Percentiles rank a stretch among this genome's conserved stretches.
phyloP scores from a whole-genome alignment of 2,888 invertebrate genomes.

The Syrphus vitripennis region DNA sequence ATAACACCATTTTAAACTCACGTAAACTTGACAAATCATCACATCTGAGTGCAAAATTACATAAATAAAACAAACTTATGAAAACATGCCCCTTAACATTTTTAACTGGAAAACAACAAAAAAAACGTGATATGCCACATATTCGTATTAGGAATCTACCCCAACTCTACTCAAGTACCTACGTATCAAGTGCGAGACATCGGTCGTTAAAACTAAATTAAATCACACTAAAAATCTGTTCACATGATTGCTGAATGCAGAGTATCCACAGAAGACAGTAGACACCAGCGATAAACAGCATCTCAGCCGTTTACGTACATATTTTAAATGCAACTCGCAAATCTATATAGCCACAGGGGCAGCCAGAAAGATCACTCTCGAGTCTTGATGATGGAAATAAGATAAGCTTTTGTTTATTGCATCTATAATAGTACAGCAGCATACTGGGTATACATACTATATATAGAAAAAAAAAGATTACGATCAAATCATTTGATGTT shows the following conservation, averaged over 20 bases:
- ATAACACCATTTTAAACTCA: background rate
- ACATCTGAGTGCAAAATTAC: background rate
- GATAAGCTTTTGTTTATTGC: conserved; percentile 54
- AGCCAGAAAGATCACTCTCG: conserved; percentile 31
- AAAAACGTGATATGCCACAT: conserved; percentile 59
- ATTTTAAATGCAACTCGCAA: conserved; percentile 25
- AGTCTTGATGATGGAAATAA: conserved; percentile 33
- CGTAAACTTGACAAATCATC: background rate
- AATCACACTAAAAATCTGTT: conserved; percentile 45
- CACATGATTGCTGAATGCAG: conserved; percentile 9
- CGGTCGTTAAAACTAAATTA: conserved; percentile 33
- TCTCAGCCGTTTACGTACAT: conserved; percentile 12
- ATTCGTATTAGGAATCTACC: background rate
- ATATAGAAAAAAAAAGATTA: conserved; percentile 17
- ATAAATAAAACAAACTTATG: background rate
- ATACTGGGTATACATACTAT: too few relatives aligned
- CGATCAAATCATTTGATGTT: conserved; percentile 52
- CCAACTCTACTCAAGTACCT: background rate
- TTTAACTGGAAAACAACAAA: background rate
- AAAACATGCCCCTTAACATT: background rate
- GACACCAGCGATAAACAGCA: background rate
- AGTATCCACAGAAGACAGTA: background rate
- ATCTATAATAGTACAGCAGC: background rate
- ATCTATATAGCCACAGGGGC: background rate
- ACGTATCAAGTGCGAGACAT: conserved; percentile 52